Evolutionary conservation across 2,888 invertebrate species (phyloP).

Genomic region (Meghimatium bilineatum): DNA sequence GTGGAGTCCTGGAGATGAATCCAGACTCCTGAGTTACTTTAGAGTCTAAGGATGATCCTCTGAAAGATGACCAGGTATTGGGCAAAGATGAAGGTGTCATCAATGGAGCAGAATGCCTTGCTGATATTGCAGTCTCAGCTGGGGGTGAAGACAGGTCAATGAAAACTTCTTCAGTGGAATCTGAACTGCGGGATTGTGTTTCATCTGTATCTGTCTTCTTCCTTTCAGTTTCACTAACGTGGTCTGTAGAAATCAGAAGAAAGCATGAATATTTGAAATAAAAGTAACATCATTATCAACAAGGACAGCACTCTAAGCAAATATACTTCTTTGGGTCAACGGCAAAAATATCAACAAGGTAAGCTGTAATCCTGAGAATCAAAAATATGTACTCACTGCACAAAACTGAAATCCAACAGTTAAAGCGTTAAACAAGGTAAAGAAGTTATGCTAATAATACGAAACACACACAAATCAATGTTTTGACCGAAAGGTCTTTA

Average conservation of each 20-base stretch:
- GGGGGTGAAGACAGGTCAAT: slow-evolving; percentile 65
- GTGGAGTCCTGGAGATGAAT: slow-evolving; percentile 17
- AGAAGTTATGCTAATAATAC: too few species aligned
- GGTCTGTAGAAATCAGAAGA: slow-evolving; percentile 1
- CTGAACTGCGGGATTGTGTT: slow-evolving; percentile 68
- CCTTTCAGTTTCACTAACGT: slow-evolving; percentile 27
- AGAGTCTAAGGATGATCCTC: neutral
- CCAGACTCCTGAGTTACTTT: neutral
- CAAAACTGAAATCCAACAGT: too few species aligned
- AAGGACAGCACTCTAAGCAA: neutral
- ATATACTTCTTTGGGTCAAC: neutral
- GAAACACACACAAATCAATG: too few species aligned
- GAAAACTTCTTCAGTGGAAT: slow-evolving; percentile 68
- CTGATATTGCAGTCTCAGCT: neutral
- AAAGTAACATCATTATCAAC: neutral
- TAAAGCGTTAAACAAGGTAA: too few species aligned
- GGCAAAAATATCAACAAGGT: too few species aligned
- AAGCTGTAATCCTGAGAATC: too few species aligned
- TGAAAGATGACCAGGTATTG: neutral
- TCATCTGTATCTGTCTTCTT: slow-evolving; percentile 63
- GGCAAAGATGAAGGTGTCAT: neutral
- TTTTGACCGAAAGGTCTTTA: too few species aligned
- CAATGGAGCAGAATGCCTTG: neutral
- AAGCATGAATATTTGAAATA: too few species aligned
- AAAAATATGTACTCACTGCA: too few species aligned